These are phyloP conservation scores for Aythya baeri DNA, from an alignment of 2,113 vertebrate species.

Conservation along the genomic window DNA sequence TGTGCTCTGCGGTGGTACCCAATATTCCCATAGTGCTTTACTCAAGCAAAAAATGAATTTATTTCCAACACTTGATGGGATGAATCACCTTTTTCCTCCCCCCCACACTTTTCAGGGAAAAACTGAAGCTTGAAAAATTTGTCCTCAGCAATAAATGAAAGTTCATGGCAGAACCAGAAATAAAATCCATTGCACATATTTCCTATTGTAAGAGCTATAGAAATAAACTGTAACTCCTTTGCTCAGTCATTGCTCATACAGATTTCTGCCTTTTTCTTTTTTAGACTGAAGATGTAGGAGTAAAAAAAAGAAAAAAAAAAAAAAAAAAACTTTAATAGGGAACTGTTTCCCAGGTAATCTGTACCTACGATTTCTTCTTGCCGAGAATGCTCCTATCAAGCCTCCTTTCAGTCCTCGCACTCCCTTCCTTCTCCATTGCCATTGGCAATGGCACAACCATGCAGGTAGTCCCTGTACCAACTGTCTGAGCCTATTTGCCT, in stretches of 20 bases:
- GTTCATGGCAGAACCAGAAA: neutral
- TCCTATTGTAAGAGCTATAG: neutral
- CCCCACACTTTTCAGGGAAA: neutral
- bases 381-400: neutral
- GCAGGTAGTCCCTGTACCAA: neutral
- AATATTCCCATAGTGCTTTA: neutral
- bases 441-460: neutral
- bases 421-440: neutral
- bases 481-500: neutral
- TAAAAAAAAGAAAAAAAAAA: neutral
- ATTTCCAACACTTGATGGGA: neutral
- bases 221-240: neutral
- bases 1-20: neutral
- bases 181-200: neutral
- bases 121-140: neutral
- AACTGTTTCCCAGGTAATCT: neutral
- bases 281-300: neutral
- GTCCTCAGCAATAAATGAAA: neutral
- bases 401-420: fast-evolving
- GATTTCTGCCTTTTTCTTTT: neutral
- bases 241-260: neutral
- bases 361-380: neutral
- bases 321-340: neutral
- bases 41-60: neutral
- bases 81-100: neutral